Percentiles rank a stretch among this genome's conserved stretches.
Conservation (phyloP, 2,888 invertebrate species). For the Linnaemya tessellans region DNA sequence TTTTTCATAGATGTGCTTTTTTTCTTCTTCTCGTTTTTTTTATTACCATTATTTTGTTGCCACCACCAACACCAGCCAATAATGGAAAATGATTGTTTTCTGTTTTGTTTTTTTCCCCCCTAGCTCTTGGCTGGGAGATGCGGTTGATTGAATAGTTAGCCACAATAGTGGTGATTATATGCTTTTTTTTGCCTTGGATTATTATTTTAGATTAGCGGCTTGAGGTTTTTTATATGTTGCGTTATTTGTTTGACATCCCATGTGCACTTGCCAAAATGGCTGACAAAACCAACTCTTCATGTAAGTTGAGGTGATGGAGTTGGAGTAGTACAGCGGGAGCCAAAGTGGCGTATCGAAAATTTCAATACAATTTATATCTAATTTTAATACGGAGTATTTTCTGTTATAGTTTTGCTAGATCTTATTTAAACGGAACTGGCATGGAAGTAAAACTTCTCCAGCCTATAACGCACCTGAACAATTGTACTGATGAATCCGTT, state of each 20-base stretch:
- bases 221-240: slow-evolving; percentile 24
- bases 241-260: neutral
- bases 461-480: too few relatives aligned
- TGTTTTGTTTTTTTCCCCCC: slow-evolving; percentile 11
- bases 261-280: neutral
- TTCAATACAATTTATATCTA: too few relatives aligned
- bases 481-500: too few relatives aligned
- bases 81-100: slow-evolving; percentile 39
- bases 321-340: neutral
- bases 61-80: slow-evolving; percentile 59
- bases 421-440: neutral
- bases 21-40: neutral
- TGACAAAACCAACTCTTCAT: neutral
- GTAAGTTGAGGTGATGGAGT: neutral
- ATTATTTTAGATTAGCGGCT: slow-evolving; percentile 22
- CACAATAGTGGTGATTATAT: slow-evolving; percentile 45
- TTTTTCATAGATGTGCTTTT: slow-evolving; percentile 39
- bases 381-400: too few relatives aligned
- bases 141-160: slow-evolving; percentile 63
- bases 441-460: too few relatives aligned
- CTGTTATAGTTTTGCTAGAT: neutral
- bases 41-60: slow-evolving; percentile 43
- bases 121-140: slow-evolving; percentile 54
- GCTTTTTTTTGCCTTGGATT: slow-evolving; percentile 4
- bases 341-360: too few relatives aligned